Conservation (phyloP, 2,888 invertebrate genomes). For the Cerastoderma edule region DNA sequence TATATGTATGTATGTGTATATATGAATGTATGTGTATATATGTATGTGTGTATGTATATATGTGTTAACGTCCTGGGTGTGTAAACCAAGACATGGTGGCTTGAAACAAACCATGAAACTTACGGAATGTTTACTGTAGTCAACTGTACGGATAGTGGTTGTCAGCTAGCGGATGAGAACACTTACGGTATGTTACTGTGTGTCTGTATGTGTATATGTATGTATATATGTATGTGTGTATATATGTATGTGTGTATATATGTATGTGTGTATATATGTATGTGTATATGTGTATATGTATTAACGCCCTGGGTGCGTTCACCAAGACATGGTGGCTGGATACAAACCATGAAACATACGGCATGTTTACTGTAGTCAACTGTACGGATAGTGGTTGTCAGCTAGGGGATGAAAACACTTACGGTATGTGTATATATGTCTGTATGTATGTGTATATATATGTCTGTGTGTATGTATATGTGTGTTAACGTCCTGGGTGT, state of each 20-base stretch:
- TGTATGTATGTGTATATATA: neutral
- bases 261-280: too few species aligned
- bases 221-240: neutral
- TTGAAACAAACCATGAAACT: neutral
- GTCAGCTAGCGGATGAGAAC: neutral
- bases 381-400: neutral
- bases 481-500: conserved; percentile 2
- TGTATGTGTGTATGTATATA: neutral
- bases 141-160: neutral
- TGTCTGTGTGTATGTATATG: neutral
- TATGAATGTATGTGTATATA: too few species aligned
- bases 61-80: conserved; percentile 2
- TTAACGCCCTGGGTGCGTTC: conserved; percentile 12
- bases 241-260: neutral
- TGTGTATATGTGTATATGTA: neutral
- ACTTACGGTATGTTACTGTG: conserved; percentile 13
- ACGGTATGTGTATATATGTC: neutral
- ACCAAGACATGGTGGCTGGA: conserved; percentile 20
- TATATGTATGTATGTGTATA: neutral
- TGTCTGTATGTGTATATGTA: neutral
- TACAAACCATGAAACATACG: neutral
- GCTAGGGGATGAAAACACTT: neutral
- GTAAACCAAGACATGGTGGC: conserved; percentile 18
- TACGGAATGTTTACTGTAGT: neutral
- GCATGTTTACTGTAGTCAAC: neutral